Evolutionary conservation across 2,797 vertebrate genomes (phyloP).

Genomic region (Argentina silus): DNA sequence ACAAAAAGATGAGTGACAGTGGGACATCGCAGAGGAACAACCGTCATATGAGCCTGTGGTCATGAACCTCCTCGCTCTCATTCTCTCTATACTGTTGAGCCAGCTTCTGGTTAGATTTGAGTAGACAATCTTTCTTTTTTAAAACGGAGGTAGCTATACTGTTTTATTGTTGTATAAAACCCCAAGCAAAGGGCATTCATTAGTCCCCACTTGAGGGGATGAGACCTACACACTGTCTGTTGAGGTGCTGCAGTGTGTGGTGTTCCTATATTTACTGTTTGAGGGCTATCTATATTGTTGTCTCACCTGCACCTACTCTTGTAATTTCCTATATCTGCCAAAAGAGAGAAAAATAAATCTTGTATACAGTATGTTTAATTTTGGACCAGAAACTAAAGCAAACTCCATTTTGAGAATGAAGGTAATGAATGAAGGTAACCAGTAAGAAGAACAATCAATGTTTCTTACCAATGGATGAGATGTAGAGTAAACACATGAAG

Average conservation of each 20-base stretch:
- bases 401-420: slow-evolving; percentile 10
- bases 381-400: slow-evolving; percentile 16
- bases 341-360: slow-evolving; percentile 5
- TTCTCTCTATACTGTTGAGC: slow-evolving; percentile 2
- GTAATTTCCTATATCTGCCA: slow-evolving; percentile 29
- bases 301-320: slow-evolving; percentile 32
- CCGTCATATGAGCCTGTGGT: neutral
- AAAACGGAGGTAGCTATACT: neutral
- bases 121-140: neutral
- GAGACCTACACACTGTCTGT: neutral
- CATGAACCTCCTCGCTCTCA: neutral
- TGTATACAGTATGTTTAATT: slow-evolving; percentile 12
- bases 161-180: slow-evolving; percentile 2
- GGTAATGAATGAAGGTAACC: slow-evolving; percentile 6
- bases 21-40: neutral
- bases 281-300: slow-evolving; percentile 50
- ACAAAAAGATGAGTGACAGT: neutral
- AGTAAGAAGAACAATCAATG: slow-evolving; percentile 17
- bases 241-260: neutral
- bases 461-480: slow-evolving; percentile 10
- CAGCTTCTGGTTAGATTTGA: neutral
- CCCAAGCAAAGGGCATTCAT: neutral
- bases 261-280: slow-evolving; percentile 32
- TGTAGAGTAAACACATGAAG: slow-evolving; percentile 8
- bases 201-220: neutral